A percentile compares a stretch with the other conserved stretches of the same genome.
Conservation (phyloP, 2,888 invertebrate genomes). For the Pantelozetes paolii region DNA sequence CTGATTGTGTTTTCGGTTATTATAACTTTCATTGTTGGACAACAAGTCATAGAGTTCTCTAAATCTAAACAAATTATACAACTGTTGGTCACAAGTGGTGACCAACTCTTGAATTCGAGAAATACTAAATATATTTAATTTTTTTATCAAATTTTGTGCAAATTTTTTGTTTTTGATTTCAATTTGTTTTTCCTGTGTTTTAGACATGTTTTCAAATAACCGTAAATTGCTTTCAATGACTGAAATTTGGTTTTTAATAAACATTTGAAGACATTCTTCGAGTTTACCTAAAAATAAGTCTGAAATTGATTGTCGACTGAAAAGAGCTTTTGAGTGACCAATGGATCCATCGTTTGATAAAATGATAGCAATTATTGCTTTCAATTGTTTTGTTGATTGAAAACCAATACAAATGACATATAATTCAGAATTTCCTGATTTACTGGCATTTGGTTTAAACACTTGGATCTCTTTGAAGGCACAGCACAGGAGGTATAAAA, state of each 20-base stretch:
- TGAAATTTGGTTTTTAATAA: slow-evolving; percentile 2
- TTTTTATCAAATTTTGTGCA: slow-evolving; percentile 27
- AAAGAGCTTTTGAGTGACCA: background rate
- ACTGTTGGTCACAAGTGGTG: background rate
- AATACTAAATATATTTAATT: slow-evolving; percentile 37
- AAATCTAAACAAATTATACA: slow-evolving; percentile 3
- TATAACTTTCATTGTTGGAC: background rate
- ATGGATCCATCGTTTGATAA: background rate
- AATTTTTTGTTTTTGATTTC: background rate
- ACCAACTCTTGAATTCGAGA: background rate
- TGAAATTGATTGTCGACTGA: slow-evolving; percentile 28
- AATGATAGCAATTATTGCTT: background rate
- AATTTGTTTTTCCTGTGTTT: background rate
- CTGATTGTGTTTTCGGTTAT: background rate
- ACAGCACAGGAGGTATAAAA: slow-evolving; percentile 73
- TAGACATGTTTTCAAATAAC: too few species aligned
- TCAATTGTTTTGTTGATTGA: slow-evolving; percentile 28
- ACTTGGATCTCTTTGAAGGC: slow-evolving; percentile 67
- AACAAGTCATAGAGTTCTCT: background rate
- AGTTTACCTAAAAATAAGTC: slow-evolving; percentile 32
- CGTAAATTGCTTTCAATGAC: too few species aligned
- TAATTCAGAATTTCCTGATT: slow-evolving; percentile 88
- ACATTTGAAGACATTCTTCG: background rate
- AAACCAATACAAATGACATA: slow-evolving; percentile 64
- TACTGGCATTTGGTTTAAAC: slow-evolving; percentile 87